phyloP scores from a whole-genome alignment of 1,140 invertebrate genomes.

The Bactericera cockerelli region DNA sequence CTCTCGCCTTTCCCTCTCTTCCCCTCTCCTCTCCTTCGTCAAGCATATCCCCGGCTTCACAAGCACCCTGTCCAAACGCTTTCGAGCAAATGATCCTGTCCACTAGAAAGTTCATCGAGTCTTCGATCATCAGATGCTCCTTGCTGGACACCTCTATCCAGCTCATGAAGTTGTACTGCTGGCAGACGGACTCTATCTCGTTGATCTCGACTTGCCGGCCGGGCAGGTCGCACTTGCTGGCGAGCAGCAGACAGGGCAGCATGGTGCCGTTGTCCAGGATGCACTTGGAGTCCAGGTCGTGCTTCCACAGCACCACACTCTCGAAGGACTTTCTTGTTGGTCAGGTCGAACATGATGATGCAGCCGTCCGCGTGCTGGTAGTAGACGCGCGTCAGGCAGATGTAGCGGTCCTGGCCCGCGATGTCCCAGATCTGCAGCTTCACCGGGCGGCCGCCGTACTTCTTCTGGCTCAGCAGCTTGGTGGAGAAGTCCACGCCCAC shows the following conservation, averaged over 20 bases:
- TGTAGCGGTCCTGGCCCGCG: neutral
- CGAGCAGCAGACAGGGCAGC: neutral
- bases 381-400: neutral
- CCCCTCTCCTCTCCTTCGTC: no score
- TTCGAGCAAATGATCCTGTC: neutral
- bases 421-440: slow-evolving; percentile 3
- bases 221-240: neutral
- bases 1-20: no score
- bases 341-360: slow-evolving; percentile 6
- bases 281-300: neutral
- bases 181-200: neutral
- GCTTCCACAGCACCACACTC: neutral
- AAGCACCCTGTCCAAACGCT: no score
- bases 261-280: neutral
- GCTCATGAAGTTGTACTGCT: neutral
- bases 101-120: slow-evolving; percentile 7
- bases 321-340: neutral
- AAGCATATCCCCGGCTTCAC: no score
- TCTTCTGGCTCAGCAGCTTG: neutral
- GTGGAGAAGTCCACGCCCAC: slow-evolving; percentile 1
- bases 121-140: neutral
- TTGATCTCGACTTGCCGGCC: neutral
- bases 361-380: neutral
- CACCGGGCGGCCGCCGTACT: neutral
- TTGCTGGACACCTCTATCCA: neutral